Conservation (phyloP, 1,140 invertebrate species). For the Bombus cullumanus region DNA sequence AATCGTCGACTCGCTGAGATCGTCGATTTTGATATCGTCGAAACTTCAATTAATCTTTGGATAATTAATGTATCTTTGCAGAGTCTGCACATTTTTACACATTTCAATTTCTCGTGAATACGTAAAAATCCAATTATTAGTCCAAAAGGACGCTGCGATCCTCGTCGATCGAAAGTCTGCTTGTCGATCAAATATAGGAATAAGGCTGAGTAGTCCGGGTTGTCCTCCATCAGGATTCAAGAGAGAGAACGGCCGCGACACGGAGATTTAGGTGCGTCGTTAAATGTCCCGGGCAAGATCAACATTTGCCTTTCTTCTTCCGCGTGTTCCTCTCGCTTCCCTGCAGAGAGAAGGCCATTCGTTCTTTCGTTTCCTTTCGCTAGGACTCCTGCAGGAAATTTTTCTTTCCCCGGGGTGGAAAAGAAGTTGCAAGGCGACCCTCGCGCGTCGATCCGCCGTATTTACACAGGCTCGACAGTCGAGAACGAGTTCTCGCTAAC, state of each 20-base stretch:
- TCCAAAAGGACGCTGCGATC: too few relatives aligned
- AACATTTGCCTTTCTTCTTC: conserved; percentile 49
- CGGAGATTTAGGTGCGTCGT: conserved; percentile 12
- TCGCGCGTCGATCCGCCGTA: background rate
- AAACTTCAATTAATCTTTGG: too few relatives aligned
- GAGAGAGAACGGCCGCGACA: background rate
- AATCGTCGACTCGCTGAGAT: too few relatives aligned
- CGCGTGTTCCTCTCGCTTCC: background rate
- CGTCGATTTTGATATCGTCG: too few relatives aligned
- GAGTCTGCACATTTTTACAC: too few relatives aligned
- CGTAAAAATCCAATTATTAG: too few relatives aligned
- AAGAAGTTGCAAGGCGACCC: background rate
- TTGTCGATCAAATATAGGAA: background rate
- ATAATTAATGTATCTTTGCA: too few relatives aligned
- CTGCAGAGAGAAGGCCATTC: too few relatives aligned
- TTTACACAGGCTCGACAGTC: conserved; percentile 20
- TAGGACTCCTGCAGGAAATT: background rate
- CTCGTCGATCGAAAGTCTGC: too few relatives aligned
- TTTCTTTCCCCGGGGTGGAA: background rate
- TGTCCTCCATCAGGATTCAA: background rate
- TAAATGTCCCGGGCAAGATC: conserved; percentile 43
- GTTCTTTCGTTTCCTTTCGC: background rate
- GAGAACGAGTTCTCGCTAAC: conserved; percentile 40
- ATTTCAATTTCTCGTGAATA: too few relatives aligned
- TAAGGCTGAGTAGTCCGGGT: too few relatives aligned